Evolutionary conservation across 2,888 invertebrate species (phyloP), one percentile per base, ranked within the genome.

Genomic region (Caenorhabditis sp.): DNA sequence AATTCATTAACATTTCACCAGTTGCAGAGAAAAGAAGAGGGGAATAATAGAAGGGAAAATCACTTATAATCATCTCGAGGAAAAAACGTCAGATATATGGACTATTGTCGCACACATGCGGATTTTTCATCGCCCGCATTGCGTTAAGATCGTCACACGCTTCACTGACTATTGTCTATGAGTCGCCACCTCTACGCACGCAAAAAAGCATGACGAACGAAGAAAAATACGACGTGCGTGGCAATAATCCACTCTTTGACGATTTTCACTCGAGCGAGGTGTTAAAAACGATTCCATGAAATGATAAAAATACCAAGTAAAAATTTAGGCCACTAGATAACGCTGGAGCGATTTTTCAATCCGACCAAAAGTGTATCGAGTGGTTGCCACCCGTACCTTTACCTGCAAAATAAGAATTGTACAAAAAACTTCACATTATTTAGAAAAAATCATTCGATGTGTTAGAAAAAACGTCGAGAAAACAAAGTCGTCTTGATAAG

Each of bases 361-460:
- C 17, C 17, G 17, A 36, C 17, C 14, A 5, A n/a, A 58, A 27
- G 55, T 19, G 51, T 65, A 69, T 69, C 69, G 66, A 69, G 68
- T 65, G 65, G 57, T 59, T 69, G 68, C 62, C 62, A 66, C 73
- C 73, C 68, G 73, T 73, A 57, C 68, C 73, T 73, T 67, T 69
- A 68, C 68, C 73, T 73, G 66, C 27, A 73, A 71, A 36, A 6
- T 10, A 31, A 31, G 10, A 10, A 31, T 31, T 31, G 31, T 31
- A 63, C 23, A 19, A 62, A 27, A 57, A 8, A 57, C 4, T 27
- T 27, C 8, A 5, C 14, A 17, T 59, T 17, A 14, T 24, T 49
- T 49, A 43, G 5, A 19, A 19, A 58, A 36, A 43, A 43, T 43
- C 43, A 17, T 36, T 58, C 36, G 31, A 58, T 58, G 21, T 3